Evolutionary conservation across 2,888 invertebrate genomes (phyloP).

Genomic region (Plusia festucae): DNA sequence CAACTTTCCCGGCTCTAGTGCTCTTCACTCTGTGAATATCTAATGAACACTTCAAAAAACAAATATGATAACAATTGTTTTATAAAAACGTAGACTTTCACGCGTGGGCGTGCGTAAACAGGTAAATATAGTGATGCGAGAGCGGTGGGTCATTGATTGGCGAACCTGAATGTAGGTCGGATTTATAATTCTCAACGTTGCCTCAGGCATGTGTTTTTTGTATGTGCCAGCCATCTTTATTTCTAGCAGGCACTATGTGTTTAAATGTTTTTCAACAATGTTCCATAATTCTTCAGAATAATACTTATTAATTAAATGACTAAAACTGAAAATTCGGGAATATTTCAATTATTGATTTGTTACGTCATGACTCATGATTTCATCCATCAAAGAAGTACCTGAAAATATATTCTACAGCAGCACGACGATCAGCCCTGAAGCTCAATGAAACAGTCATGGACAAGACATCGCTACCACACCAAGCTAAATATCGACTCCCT

Average conservation of each 20-base stretch:
- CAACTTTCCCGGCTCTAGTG: slow-evolving; percentile 73
- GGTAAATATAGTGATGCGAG: slow-evolving; percentile 39
- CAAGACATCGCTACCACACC: slow-evolving; percentile 22
- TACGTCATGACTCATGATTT: too few relatives aligned
- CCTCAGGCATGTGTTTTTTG: neutral
- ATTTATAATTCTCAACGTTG: slow-evolving; percentile 40
- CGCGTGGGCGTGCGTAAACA: slow-evolving; percentile 43
- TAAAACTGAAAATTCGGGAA: too few relatives aligned
- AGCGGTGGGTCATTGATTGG: slow-evolving; percentile 26
- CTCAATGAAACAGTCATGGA: slow-evolving; percentile 12
- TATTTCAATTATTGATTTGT: too few relatives aligned
- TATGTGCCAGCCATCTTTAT: too few relatives aligned
- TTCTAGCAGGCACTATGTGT: too few relatives aligned
- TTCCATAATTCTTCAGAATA: too few relatives aligned
- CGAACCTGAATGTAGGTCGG: slow-evolving; percentile 37
- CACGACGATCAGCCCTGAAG: slow-evolving; percentile 12
- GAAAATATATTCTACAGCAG: neutral
- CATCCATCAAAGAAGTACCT: too few relatives aligned
- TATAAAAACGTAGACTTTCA: slow-evolving; percentile 58
- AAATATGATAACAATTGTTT: slow-evolving; percentile 66
- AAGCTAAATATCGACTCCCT: slow-evolving; percentile 38
- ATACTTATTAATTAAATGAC: too few relatives aligned
- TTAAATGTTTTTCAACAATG: too few relatives aligned
- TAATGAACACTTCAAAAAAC: slow-evolving; percentile 76
- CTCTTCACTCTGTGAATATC: slow-evolving; percentile 74